Conservation (phyloP, 1,140 invertebrate genomes). For the Chironomus tepperi region DNA sequence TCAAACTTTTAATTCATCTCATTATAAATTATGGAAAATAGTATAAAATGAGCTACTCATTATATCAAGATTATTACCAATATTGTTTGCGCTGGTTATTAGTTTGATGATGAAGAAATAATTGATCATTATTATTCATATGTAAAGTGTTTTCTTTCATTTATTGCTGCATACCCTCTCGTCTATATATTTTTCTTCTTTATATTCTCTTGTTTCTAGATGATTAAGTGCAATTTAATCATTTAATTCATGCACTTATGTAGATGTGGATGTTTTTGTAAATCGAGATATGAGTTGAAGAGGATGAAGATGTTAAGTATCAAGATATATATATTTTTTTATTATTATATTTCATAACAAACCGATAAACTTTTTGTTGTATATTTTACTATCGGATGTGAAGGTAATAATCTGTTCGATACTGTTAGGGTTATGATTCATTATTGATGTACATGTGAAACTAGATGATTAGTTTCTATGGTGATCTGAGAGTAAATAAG, state of each 20-base stretch:
- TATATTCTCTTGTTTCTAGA: neutral
- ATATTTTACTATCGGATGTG: too few species aligned
- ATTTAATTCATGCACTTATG: neutral
- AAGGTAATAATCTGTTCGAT: too few species aligned
- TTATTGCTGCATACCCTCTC: neutral
- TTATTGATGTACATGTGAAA: too few species aligned
- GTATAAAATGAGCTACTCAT: neutral
- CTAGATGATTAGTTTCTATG: too few species aligned
- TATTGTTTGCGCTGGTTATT: neutral
- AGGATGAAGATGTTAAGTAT: too few species aligned
- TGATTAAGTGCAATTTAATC: conserved; percentile 8
- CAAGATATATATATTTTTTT: neutral
- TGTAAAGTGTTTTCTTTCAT: neutral
- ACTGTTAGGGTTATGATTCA: too few species aligned
- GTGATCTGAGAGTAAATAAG: too few species aligned
- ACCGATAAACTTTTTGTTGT: too few species aligned
- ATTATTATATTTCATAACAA: neutral
- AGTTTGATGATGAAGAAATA: neutral
- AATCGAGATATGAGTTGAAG: too few species aligned
- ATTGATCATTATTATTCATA: conserved; percentile 10
- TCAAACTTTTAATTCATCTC: conserved; percentile 1
- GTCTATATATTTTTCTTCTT: too few species aligned
- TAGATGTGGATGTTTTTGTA: neutral
- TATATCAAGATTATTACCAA: conserved; percentile 1
- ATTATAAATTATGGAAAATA: neutral